Percentiles rank a stretch among this genome's conserved stretches.
Evolutionary conservation across 1,140 invertebrate genomes (phyloP).

Genomic region (Metopolophium dirhodum): DNA sequence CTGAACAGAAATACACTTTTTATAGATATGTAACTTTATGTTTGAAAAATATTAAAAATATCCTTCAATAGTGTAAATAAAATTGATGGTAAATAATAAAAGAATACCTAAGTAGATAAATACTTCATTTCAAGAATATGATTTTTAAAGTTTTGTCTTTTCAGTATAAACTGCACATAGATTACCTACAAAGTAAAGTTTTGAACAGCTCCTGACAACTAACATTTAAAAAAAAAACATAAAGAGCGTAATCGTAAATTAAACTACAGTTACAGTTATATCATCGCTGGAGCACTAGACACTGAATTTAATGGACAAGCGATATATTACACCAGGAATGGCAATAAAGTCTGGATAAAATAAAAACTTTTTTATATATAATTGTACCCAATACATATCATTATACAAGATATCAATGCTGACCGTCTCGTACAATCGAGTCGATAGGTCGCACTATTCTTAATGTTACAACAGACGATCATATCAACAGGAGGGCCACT

Average conservation of each 20-base stretch:
- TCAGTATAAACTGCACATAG: too few relatives aligned
- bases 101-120: too few relatives aligned
- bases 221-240: too few relatives aligned
- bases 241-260: too few relatives aligned
- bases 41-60: neutral
- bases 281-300: neutral
- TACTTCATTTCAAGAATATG: too few relatives aligned
- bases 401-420: neutral
- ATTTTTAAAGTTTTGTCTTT: too few relatives aligned
- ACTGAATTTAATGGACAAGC: neutral
- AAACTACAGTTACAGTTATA: too few relatives aligned
- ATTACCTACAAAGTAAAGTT: too few relatives aligned
- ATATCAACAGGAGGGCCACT: neutral
- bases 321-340: neutral
- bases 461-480: neutral
- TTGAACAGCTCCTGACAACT: too few relatives aligned
- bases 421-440: neutral
- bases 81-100: too few relatives aligned
- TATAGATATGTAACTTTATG: neutral
- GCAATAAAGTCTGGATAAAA: neutral
- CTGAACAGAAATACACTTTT: neutral
- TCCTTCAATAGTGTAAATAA: too few relatives aligned
- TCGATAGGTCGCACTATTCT: neutral
- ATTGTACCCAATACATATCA: neutral
- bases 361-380: neutral